Evolutionary conservation across 64 coral and sea anemone genomes (phyloP), one percentile per base, ranked within the genome.

Genomic region (Stylophora pistillata): DNA sequence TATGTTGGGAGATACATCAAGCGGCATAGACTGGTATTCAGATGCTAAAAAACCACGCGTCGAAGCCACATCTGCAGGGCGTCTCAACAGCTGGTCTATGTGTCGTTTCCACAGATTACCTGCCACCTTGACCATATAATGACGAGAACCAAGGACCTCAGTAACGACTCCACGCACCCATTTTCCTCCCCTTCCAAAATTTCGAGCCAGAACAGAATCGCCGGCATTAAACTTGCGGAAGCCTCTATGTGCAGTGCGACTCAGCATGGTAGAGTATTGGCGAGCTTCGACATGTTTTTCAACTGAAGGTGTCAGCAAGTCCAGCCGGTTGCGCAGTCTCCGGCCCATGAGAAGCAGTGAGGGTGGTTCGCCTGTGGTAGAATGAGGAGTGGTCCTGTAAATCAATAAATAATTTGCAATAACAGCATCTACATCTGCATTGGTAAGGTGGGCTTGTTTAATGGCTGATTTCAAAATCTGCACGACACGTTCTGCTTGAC

Each of bases 41-140:
- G 33, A 76, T 41, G 15, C 74, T 21, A 21, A 53, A 25, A 21
- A 76, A 1, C 37, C 33, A 76, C 6, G 14, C 32, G 16, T 53
- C n/a, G 15, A 18, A 41, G n/a, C 74, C 14, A 76, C 74, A 52
- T 76, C 74, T 76, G 14, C 74, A 53, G 33, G 37, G n/a, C 13
- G 33, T 76, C 74, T 76, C 32, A 76, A 53, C 74, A 76, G 74
- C 34, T 47, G 78, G 57, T 90, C 78, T 15, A 90, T 33, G 34
- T 90, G 88, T 90, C 78, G 52, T 73, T 90, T 90, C 88, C 88
- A 82, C 78, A 55, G 23, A 23, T 53, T 71, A 6, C 78, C 88
- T 61, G 76, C 18, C 58, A 82, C 88, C 0, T 83, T 53, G 72
- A 90, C 88, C 3, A 90, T 90, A 56, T 90, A 82, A 56, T 90